A percentile compares a stretch with the other conserved stretches of the same genome.
phyloP scores from a whole-genome alignment of 2,113 vertebrate species.

The Nothocercus julius region DNA sequence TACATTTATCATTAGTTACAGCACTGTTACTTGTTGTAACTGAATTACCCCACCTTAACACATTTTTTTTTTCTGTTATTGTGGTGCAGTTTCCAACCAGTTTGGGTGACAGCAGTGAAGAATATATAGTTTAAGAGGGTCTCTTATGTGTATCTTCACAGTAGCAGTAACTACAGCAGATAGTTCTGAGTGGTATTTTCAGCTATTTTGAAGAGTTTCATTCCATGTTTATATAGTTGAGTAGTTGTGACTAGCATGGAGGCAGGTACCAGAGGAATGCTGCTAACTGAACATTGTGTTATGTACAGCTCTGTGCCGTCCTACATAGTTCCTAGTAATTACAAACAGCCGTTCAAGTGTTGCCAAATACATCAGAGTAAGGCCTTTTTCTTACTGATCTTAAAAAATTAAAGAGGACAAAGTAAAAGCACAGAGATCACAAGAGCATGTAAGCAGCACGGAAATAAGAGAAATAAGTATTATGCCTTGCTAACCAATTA shows the following conservation, averaged over 20 bases:
- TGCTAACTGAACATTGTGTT: not conserved
- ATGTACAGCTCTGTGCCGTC: not conserved
- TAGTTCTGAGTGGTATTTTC: not conserved
- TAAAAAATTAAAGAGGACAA: not conserved
- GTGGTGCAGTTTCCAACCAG: not conserved
- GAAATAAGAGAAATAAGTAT: not conserved
- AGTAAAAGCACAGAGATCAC: not conserved
- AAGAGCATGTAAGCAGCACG: not conserved
- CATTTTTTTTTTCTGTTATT: not conserved
- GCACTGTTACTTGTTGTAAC: not conserved
- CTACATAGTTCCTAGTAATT: not conserved
- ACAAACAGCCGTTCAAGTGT: not conserved
- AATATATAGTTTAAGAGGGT: not conserved
- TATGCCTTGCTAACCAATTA: not conserved
- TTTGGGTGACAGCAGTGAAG: not conserved
- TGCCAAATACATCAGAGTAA: not conserved
- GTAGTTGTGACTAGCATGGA: not conserved
- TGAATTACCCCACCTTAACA: not conserved
- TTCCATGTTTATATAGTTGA: not conserved
- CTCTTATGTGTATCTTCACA: not conserved
- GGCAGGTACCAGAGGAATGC: not conserved
- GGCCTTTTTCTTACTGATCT: not conserved
- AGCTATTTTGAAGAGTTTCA: not conserved
- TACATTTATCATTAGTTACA: not conserved
- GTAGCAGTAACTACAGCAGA: not conserved